Evolutionary conservation across 2,888 invertebrate species (phyloP).

Genomic region (Lamellibrachia columna): DNA sequence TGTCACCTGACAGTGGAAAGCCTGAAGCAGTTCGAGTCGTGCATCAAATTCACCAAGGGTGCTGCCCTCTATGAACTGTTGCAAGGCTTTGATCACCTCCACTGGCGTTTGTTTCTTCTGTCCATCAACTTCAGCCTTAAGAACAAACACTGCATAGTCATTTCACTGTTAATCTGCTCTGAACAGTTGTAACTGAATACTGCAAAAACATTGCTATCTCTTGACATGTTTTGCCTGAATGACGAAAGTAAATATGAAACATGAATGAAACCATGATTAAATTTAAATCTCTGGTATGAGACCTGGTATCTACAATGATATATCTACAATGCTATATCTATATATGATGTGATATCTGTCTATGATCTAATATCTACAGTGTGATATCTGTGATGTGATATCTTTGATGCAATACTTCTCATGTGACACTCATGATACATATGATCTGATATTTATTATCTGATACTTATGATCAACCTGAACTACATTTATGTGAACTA

Average conservation of each 20-base stretch:
- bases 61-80: conserved; percentile 84
- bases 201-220: neutral
- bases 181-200: neutral
- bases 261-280: neutral
- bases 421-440: neutral
- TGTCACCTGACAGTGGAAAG: conserved; percentile 83
- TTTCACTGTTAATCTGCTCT: neutral
- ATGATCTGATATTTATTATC: neutral
- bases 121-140: neutral
- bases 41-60: conserved; percentile 84
- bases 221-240: neutral
- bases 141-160: neutral
- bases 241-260: neutral
- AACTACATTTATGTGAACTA: too few relatives aligned
- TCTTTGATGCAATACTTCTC: neutral
- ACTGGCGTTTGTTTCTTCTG: conserved; percentile 11
- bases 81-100: conserved; percentile 67
- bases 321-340: neutral
- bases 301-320: neutral
- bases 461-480: neutral
- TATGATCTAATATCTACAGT: neutral
- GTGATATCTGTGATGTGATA: neutral
- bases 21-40: conserved; percentile 80
- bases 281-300: neutral
- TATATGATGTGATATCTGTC: neutral